Evolutionary conservation across 2,888 invertebrate genomes (phyloP), one percentile per base, ranked within the genome.

Genomic region (Coremacera marginata): DNA sequence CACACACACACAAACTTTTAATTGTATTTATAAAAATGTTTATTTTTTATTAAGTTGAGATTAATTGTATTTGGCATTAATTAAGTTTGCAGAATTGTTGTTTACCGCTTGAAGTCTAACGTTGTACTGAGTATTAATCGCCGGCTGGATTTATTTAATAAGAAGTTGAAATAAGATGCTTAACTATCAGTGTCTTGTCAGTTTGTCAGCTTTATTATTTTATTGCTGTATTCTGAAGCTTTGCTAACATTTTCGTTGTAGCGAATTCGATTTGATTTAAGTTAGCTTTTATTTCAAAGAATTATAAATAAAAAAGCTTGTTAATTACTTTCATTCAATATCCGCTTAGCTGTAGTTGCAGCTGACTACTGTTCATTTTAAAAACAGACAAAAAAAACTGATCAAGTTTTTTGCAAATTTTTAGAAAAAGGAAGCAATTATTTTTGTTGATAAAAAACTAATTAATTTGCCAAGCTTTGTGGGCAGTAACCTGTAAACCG

Each of bases 341-440:
- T 68, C 68, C 68, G 68, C 68, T 51, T 51, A 68, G 25, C 51
- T 68, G 14, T 49, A 68, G 51, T 68, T 68, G 51, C 27, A 27
- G 27, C 27, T 51, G 27, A 51, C 8, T 27, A 68, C 51, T 51
- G 22, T 25, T 51, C 51, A 49, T 27, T 68, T 27, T n/a, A 34
- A 27, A n/a, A 3, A 11, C 5, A 5, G 14, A 60, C 11, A 7
- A 44, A 7, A 4, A 14, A 1, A 0, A 44, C 11, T 44, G 2
- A 11, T 44, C 1, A 31, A 31, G 31, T 44, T 44, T 44, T 44
- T 44, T 44, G 31, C 3, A 31, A 31, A 31, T 7, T 44, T 14
- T 44, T 44, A 44, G 37, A 1, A 57, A 57, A 14, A 60, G 22
- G 27, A 60, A 25, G 22, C 22, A 25, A 60, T 22, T 22, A 60